Evolutionary conservation across 2,113 vertebrate genomes (phyloP), one percentile per base, ranked within the genome.

Genomic region (Stigmatopora argus): DNA sequence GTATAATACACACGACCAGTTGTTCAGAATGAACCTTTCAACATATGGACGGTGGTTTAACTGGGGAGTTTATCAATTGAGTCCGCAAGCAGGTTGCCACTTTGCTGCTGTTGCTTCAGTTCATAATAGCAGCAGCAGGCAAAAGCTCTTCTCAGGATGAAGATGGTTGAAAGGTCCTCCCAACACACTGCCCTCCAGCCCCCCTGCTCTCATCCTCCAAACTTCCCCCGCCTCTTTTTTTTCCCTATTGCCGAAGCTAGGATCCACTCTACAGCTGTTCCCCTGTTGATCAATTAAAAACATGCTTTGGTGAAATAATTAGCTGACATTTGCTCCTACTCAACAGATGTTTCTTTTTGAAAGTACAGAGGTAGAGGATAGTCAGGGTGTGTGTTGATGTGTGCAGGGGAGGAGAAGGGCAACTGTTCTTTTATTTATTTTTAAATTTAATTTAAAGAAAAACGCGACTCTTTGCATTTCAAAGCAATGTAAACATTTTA

Each of bases 251-350:
- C 75, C 41, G 81, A 87, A 69, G 66, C 69, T 57, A 69, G 74
- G 78, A 82, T 72, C 72, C 71, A 12, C 83, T 82, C 78, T 83
- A 83, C 88, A 85, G 81, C 79, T 83, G 86, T 82, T 90, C 88
- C 89, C 89, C 85, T 85, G 89, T 86, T 83, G 89, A 89, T 89
- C 89, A 89, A 90, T 90, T 90, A 90, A 89, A 89, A 90, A 82
- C 81, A 83, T 69, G 78, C 84, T 88, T 89, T 86, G 83, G 89
- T 89, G 85, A 90, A 89, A 89, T 88, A 88, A 88, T 89, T 89
- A 86, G 86, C 85, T 87, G 85, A 88, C 88, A 89, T 88, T 90
- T 89, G 84, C 86, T 89, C 89, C 79, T 75, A 79, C 83, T 86
- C 83, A 89, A 86, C 87, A 89, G 84, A 87, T 89, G 84, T 91